phyloP scores from a whole-genome alignment of 2,113 vertebrate species.

The Odontesthes bonariensis region DNA sequence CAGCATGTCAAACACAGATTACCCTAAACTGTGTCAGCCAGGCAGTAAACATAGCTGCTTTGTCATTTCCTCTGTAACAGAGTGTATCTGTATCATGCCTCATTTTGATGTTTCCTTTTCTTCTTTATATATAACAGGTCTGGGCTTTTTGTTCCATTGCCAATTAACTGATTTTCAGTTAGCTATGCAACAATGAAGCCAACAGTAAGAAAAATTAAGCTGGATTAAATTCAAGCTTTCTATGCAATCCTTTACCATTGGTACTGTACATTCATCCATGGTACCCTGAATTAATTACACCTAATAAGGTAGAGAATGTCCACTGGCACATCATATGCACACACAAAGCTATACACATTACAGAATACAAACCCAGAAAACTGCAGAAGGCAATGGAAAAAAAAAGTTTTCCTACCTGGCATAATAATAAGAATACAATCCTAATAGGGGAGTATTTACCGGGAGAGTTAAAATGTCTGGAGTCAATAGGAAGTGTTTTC shows the following conservation, averaged over 20 bases:
- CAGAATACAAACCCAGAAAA: constrained; percentile 17
- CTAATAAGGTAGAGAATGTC: constrained; percentile 18
- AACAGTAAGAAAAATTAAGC: constrained; percentile 73
- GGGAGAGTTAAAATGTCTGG: background rate
- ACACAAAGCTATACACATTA: background rate
- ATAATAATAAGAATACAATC: constrained; percentile 14
- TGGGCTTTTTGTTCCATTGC: constrained; percentile 55
- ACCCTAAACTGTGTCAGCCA: constrained; percentile 48
- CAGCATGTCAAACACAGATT: constrained; percentile 51
- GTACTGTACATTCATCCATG: background rate
- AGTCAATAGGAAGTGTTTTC: constrained; percentile 1
- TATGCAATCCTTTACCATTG: constrained; percentile 67
- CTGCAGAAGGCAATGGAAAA: constrained; percentile 10
- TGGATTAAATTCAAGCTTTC: constrained; percentile 65
- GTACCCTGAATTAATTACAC: constrained; percentile 33
- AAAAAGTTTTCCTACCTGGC: constrained; percentile 6
- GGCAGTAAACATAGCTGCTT: constrained; percentile 57
- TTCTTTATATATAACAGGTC: background rate
- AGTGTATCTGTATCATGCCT: constrained; percentile 17
- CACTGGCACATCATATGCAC: background rate
- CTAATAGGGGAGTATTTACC: background rate
- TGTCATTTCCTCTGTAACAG: constrained; percentile 49
- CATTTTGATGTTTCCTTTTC: background rate
- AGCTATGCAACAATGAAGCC: constrained; percentile 63
- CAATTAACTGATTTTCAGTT: constrained; percentile 75